Conservation (phyloP, 2,113 vertebrate genomes). For the Sminthopsis crassicaudata region DNA sequence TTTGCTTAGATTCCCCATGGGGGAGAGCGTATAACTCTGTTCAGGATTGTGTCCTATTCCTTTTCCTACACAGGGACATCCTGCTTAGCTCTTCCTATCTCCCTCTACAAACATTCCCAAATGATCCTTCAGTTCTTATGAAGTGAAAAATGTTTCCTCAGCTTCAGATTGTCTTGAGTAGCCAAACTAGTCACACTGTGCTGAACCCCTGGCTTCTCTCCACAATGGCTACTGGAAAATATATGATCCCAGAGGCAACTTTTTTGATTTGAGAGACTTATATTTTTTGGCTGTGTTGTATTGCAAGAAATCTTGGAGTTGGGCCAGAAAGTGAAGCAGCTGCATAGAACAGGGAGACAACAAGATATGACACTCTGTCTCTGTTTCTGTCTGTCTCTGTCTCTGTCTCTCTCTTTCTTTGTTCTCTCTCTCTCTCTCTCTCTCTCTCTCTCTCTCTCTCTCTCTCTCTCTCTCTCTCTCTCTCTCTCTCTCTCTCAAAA, state of each 20-base stretch:
- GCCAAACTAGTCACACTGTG: neutral
- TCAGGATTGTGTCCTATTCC: neutral
- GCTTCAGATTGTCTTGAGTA: neutral
- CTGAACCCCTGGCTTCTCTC: neutral
- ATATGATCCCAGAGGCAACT: neutral
- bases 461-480: neutral
- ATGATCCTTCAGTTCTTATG: neutral
- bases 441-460: neutral
- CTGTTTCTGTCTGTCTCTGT: too few relatives aligned
- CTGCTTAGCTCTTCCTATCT: neutral
- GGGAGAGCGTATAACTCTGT: neutral
- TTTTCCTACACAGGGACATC: neutral
- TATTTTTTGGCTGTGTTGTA: conserved; percentile 42
- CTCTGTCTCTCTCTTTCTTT: neutral
- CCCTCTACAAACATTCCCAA: neutral
- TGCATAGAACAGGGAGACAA: conserved; percentile 54
- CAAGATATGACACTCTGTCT: conserved; percentile 13
- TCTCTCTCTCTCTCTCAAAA: neutral
- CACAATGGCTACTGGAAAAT: neutral
- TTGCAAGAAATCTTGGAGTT: conserved; percentile 51
- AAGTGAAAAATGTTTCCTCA: neutral
- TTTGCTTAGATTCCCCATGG: neutral
- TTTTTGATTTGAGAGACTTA: conserved; percentile 50
- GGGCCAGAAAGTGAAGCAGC: conserved; percentile 65
- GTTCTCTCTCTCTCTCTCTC: neutral